Conservation (phyloP, 2,888 invertebrate genomes). For the Tipula helvola region DNA sequence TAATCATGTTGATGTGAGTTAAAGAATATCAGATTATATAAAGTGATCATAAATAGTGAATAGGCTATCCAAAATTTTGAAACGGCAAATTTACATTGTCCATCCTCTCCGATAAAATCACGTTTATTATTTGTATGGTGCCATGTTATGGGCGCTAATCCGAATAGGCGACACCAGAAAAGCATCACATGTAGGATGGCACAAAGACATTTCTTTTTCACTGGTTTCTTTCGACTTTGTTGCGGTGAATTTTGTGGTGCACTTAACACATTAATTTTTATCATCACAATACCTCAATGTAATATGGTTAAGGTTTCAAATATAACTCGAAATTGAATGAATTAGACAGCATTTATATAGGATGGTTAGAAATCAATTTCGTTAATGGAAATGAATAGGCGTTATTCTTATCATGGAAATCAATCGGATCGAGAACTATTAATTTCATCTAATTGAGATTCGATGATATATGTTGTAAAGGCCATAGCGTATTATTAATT, state of each 20-base stretch:
- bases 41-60: neutral
- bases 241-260: neutral
- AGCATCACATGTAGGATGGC: neutral
- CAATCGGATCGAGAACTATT: neutral
- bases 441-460: neutral
- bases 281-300: neutral
- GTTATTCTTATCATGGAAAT: neutral
- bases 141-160: slow-evolving; percentile 10
- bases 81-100: slow-evolving; percentile 6
- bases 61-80: slow-evolving; percentile 8
- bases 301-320: neutral
- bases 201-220: slow-evolving; percentile 9
- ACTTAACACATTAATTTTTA: neutral
- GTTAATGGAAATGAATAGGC: neutral
- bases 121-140: neutral
- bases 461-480: neutral
- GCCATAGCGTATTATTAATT: too few species aligned
- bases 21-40: neutral
- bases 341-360: neutral
- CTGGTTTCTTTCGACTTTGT: neutral
- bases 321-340: neutral
- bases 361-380: neutral
- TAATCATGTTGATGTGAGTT: neutral
- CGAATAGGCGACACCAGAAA: slow-evolving; percentile 11
- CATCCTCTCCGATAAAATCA: slow-evolving; percentile 9